These are phyloP conservation scores for Dendronephthya gigantea DNA, from an alignment of 64 coral and sea anemone genomes.

Conservation along the genomic window DNA sequence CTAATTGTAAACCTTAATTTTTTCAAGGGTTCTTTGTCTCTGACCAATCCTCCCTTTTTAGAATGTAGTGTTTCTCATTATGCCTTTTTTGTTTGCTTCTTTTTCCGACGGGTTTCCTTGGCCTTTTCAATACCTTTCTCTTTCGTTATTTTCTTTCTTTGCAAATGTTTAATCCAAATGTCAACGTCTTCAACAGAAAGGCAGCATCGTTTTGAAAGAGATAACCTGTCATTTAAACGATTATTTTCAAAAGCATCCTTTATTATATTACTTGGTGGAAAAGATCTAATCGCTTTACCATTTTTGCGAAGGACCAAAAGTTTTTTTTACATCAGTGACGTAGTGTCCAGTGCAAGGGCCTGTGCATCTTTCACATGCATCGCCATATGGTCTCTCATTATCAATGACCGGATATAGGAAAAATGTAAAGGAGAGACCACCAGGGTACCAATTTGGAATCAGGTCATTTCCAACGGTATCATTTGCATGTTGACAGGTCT, in stretches of 20 bases:
- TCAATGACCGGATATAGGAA: conserved; percentile 7
- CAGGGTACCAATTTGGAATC: not conserved
- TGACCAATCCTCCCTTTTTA: not conserved
- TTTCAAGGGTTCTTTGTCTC: not conserved
- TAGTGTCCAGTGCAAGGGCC: conserved; percentile 26
- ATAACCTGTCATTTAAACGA: not conserved
- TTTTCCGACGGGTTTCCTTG: not conserved
- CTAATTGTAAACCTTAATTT: not conserved
- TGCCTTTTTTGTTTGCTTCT: not conserved
- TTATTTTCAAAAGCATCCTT: not conserved
- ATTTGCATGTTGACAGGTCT: not conserved
- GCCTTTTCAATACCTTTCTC: not conserved
- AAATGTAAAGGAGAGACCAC: not conserved
- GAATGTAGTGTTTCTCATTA: not conserved
- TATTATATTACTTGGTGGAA: conserved; percentile 3
- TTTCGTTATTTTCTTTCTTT: not conserved
- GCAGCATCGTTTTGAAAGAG: conserved; percentile 26
- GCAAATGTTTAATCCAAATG: not conserved
- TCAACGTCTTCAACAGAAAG: conserved; percentile 29
- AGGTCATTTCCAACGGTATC: not conserved
- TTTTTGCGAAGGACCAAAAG: conserved; percentile 12
- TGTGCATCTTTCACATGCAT: conserved; percentile 18
- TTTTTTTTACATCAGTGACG: conserved; percentile 22
- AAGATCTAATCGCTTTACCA: conserved; percentile 8
- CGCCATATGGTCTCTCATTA: conserved; percentile 17